Evolutionary conservation across 2,113 vertebrate genomes (phyloP).

Genomic region (Nesoenas mayeri): DNA sequence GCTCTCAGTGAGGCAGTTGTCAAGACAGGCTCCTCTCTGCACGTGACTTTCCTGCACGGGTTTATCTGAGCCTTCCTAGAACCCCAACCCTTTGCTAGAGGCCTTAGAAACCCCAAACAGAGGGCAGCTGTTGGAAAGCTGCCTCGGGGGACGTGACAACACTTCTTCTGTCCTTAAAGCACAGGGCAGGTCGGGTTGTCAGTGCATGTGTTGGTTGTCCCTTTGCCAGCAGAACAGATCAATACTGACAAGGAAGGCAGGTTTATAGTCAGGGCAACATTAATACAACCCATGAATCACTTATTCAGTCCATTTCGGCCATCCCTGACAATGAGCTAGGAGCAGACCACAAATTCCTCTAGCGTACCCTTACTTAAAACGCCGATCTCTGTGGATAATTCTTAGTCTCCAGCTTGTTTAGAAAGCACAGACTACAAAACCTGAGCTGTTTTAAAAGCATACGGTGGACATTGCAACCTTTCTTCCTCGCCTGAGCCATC

Average conservation of each 20-base stretch:
- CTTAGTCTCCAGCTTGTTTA: not conserved
- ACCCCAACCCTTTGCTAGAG: not conserved
- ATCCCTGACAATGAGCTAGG: not conserved
- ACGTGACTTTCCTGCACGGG: rapidly evolving
- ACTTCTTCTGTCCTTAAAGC: not conserved
- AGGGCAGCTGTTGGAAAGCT: not conserved
- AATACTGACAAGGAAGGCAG: not conserved
- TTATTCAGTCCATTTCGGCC: not conserved
- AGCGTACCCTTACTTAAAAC: not conserved
- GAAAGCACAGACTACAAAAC: not conserved
- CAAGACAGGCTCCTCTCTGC: not conserved
- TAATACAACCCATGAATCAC: not conserved
- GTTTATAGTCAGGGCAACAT: not conserved
- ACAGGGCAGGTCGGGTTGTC: rapidly evolving
- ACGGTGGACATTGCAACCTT: rapidly evolving
- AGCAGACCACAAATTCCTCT: not conserved
- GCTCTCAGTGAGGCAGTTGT: not conserved
- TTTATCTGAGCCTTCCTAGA: not conserved
- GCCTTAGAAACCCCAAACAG: not conserved
- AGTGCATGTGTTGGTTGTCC: rapidly evolving
- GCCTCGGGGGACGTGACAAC: not conserved
- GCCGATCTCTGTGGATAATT: not conserved
- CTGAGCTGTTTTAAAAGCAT: not conserved
- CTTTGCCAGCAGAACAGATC: not conserved
- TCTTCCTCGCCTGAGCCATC: not conserved